Base-by-base conservation (phyloP, 2,888 invertebrate genomes). In the Microctonus hyperodae region DNA sequence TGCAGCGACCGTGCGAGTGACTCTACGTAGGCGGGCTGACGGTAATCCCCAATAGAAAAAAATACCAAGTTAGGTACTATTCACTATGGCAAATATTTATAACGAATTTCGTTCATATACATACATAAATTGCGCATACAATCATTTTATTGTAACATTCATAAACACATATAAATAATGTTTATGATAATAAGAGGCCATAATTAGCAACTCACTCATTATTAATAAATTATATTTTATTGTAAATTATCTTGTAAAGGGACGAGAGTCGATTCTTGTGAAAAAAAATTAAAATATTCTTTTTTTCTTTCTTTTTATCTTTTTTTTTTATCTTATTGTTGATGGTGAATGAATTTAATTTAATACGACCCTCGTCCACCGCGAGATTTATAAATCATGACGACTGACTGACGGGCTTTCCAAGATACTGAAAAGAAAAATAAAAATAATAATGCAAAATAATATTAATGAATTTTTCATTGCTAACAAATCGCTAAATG, bases 1-100 rank as follows among this genome's bases (percentile, higher is more conserved):
- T 92, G 90, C 93, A 93, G 93, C 92, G 90, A 91, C 92, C 90
- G 92, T 92, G 90, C 91, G 92, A 89, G 91, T 92, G 89, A 92
- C 92, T 90, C 91, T 92, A 90, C 92, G 92, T 92, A 93, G 92
- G 90, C 91, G 92, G 88, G 81, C 81, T 72, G 83, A 83, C 81
- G 82, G 78, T 82, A 83, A 83, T 77, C 79, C 83, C 79, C 82
- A 82, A 75, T 83, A 83, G 28, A 77, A 77, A 78, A 56, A 61
- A 69, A 70, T 79, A 79, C 70, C 79, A 81, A 82, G 77, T 81
- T 83, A 82, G 82, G 80, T 81, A 81, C 81, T 75, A 80, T 68
- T 70, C 51, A 70, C 57, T 65, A 58, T 70, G 58, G 67, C 69
- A 20, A 50, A 72, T 65, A 67, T 28, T 58, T 37, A 69, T 69